Conservation (phyloP, 2,113 vertebrate genomes). For the Mormoops blainvillei region DNA sequence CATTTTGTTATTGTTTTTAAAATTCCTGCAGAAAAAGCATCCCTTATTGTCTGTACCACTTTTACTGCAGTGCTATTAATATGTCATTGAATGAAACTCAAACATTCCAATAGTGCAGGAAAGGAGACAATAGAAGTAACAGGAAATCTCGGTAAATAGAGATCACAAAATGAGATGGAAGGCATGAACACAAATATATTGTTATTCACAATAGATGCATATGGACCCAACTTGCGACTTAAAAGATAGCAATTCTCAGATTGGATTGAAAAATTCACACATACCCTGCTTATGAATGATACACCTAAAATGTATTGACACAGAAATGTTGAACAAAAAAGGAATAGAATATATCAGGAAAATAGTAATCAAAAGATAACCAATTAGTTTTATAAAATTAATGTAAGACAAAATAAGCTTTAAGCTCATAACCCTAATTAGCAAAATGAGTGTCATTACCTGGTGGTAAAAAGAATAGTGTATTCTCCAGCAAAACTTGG, state of each 20-base stretch:
- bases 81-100: background rate
- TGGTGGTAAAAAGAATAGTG: background rate
- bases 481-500: background rate
- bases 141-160: background rate
- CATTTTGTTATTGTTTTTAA: background rate
- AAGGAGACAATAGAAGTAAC: background rate
- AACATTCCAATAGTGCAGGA: background rate
- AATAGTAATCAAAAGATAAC: background rate
- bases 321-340: background rate
- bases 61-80: background rate
- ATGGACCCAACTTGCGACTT: background rate
- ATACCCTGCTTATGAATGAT: background rate
- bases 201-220: background rate
- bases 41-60: background rate
- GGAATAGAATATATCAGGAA: background rate
- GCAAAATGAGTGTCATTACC: background rate
- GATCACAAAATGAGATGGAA: background rate
- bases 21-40: background rate
- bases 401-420: background rate
- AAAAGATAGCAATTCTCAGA: background rate
- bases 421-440: background rate
- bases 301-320: background rate
- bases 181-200: background rate
- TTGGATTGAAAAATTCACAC: background rate
- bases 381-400: background rate